Percentiles rank a stretch among this genome's conserved stretches.
These are phyloP conservation scores for Venustoraphidia nigricollis DNA, from an alignment of 2,888 invertebrate species.

Conservation along the genomic window DNA sequence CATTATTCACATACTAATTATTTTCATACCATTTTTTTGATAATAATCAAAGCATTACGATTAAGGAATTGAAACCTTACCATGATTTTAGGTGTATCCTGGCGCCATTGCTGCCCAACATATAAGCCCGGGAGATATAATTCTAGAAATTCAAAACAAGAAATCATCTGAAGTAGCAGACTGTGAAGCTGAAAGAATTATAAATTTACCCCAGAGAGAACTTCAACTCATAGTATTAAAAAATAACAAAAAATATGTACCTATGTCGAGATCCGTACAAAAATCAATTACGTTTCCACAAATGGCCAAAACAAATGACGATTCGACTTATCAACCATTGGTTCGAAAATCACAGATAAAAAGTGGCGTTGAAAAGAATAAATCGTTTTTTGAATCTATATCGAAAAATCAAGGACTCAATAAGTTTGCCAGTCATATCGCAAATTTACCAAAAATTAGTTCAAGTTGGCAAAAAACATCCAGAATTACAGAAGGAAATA, in stretches of 20 bases:
- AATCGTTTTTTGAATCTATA: not conserved
- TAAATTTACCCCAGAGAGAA: not conserved
- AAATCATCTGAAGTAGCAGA: not conserved
- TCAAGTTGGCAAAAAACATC: not conserved
- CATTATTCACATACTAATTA: too few species aligned
- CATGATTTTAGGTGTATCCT: not conserved
- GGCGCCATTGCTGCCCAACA: conserved; percentile 1
- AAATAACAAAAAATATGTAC: not conserved
- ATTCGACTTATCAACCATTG: not conserved
- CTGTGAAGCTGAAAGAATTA: not conserved
- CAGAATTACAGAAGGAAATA: not conserved
- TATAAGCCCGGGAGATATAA: conserved; percentile 1
- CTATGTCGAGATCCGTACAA: not conserved
- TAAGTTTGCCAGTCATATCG: not conserved
- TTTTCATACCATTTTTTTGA: too few species aligned
- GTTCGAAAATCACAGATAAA: not conserved
- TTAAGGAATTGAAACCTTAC: too few species aligned
- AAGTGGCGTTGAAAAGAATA: not conserved
- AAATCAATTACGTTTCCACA: not conserved
- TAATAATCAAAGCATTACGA: too few species aligned
- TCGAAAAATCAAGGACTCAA: not conserved
- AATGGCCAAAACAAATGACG: not conserved
- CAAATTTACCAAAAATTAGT: not conserved
- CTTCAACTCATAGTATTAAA: conserved; percentile 1
- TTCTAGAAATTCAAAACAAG: conserved; percentile 1